A percentile compares a stretch with the other conserved stretches of the same genome.
Evolutionary conservation across 2,888 invertebrate species (phyloP).

Genomic region (Epsilonema sp.): DNA sequence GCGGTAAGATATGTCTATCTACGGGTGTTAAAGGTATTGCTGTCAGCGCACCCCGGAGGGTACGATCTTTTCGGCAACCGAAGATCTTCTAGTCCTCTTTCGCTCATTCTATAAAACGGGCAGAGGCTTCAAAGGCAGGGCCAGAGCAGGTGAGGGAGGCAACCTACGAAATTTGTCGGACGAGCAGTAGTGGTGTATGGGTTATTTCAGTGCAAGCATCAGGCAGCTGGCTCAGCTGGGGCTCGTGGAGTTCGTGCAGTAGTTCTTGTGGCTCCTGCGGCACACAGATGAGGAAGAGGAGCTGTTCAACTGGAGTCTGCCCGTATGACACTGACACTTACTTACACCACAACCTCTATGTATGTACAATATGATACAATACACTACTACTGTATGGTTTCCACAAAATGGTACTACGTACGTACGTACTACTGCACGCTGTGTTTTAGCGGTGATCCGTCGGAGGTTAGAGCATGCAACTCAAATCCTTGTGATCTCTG

Average conservation of each 20-base stretch:
- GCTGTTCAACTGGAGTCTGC: slow-evolving; percentile 17
- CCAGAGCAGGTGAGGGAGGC: slow-evolving; percentile 14
- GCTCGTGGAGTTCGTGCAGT: slow-evolving; percentile 20
- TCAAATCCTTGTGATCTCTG: slow-evolving; percentile 24
- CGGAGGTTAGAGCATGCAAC: slow-evolving; percentile 24
- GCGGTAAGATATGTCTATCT: not conserved
- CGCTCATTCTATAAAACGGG: slow-evolving; percentile 28
- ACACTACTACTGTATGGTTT: no score
- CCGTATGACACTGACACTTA: slow-evolving; percentile 19
- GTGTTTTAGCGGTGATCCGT: slow-evolving; percentile 19
- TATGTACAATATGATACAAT: no score
- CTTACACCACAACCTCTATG: not conserved
- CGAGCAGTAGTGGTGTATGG: not conserved
- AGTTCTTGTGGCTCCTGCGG: slow-evolving; percentile 27
- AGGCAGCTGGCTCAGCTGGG: slow-evolving; percentile 18
- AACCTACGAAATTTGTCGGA: not conserved
- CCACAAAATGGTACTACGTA: no score
- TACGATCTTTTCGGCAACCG: slow-evolving; percentile 22
- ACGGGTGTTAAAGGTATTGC: slow-evolving; percentile 20
- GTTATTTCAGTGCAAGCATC: not conserved
- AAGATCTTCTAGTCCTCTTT: slow-evolving; percentile 26
- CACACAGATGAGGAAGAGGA: slow-evolving; percentile 17
- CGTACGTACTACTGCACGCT: no score
- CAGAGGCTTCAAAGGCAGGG: slow-evolving; percentile 23
- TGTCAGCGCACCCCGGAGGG: slow-evolving; percentile 26